Base-by-base conservation (phyloP, 2,797 vertebrate genomes). In the Alcedo quadribrachys region DNA sequence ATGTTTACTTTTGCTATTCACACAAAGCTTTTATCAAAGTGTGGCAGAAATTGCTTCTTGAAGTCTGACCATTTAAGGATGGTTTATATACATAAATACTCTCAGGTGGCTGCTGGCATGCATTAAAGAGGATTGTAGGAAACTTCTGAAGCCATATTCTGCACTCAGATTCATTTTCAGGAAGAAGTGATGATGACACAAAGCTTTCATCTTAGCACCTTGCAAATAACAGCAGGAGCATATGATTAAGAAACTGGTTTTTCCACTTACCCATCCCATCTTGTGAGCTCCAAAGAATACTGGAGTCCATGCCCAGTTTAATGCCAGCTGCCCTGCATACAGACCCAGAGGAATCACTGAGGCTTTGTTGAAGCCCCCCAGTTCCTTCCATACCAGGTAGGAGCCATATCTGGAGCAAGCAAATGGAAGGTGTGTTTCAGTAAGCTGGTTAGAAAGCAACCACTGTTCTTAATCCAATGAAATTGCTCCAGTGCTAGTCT, bases 291-390 rank as follows among this genome's bases (percentile, higher is more conserved):
- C 96, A 46, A 98, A 98, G 89, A 98, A 98, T 57, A 98, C 11
- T 15, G 97, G 97, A 21, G 97, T 96, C 98, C 98, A 98, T 2
- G 97, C 94, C 98, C 98, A 98, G 91, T 98, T 98, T 32, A 98
- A 76, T 58, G 96, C 97, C 94, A 98, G 94, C 84, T 98, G 97
- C 45, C 97, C 97, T 3, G 95, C 95, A 8, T 98, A 98, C 40
- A 98, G 96, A 32, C 98, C 98, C 78, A 98, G 95, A 17, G 98
- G 98, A 46, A 97, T 87, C 79, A 98, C 15, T 0, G 97, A 94
- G 35, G 97, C 96, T 9, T 98, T 94, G 0, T 37, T 97, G 96
- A 98, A 98, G 81, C 98, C 98, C 11, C 98, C 98, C 51, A 98
- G 6, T 84, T 98, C 98, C 45, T 97, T 98, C 97, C 98, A 98